Evolutionary conservation across 2,113 vertebrate genomes (phyloP).

Genomic region (Hippocampus barbouri): DNA sequence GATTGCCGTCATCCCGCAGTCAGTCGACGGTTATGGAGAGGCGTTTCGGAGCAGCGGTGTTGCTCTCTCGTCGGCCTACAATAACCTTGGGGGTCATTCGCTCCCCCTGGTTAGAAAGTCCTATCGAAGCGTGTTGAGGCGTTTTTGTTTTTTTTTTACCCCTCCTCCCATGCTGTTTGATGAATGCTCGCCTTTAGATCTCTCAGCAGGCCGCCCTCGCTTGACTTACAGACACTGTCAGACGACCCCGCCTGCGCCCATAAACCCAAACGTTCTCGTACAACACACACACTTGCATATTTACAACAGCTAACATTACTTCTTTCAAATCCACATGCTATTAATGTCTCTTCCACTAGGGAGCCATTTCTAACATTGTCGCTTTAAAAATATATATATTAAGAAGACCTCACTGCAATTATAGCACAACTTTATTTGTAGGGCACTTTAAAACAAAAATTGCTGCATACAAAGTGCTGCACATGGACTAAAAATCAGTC

Average conservation of each 20-base stretch:
- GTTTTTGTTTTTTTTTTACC: background rate
- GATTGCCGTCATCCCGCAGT: slow-evolving; percentile 26
- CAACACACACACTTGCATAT: slow-evolving; percentile 24
- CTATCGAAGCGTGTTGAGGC: slow-evolving; percentile 29
- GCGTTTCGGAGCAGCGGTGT: slow-evolving; percentile 24
- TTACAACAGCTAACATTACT: slow-evolving; percentile 25
- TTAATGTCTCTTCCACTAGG: background rate
- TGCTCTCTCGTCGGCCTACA: slow-evolving; percentile 18
- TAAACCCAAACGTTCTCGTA: slow-evolving; percentile 50
- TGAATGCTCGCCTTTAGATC: slow-evolving; percentile 57
- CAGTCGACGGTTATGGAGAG: slow-evolving; percentile 32
- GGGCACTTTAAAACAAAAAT: no score
- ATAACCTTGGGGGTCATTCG: slow-evolving; percentile 50
- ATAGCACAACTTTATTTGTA: no score
- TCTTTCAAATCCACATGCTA: slow-evolving; percentile 8
- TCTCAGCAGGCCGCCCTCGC: slow-evolving; percentile 36
- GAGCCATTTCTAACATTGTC: background rate
- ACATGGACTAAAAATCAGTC: no score
- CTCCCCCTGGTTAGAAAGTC: slow-evolving; percentile 29
- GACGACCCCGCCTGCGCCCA: slow-evolving; percentile 43
- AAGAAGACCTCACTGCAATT: no score
- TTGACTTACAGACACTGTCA: slow-evolving; percentile 67
- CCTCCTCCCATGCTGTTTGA: slow-evolving; percentile 43
- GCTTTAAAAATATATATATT: no score
- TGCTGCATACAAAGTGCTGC: no score